Evolutionary conservation across 2,888 invertebrate genomes (phyloP), one percentile per base, ranked within the genome.

Genomic region (Achlya flavicornis): DNA sequence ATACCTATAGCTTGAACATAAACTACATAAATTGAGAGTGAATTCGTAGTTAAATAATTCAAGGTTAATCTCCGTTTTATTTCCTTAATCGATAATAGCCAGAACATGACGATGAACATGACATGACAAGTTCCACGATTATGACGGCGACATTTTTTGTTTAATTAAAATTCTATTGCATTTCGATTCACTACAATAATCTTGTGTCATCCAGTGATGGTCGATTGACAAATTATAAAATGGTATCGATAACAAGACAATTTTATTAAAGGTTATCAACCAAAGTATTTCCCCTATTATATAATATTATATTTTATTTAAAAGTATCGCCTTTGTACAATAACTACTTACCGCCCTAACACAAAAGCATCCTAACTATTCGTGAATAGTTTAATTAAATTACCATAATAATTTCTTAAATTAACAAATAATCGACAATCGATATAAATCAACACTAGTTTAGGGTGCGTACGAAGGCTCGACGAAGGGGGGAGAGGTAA

Each of bases 401-500:
- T 12, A 41, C 41, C 19, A 19, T 53, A 19, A n/a, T 10, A 3
- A 1, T 14, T 53, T 48, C 48, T 48, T 7, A n/a, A 48, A 19
- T 35, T 58, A 16, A 38, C 35, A 38, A 59, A 16, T 11, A 16
- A 38, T 59, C n/a, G n/a, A 14, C n/a, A 58, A 33, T 58, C 41
- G 53, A 19, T 53, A 19, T 53, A 8, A 11, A 19, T 16, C 58
- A 38, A 38, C 35, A 46, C n/a, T 58, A 48, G 16, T 14, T 62
- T 41, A 35, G 64, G 67, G 63, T 64, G 66, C 61, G 66, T 60
- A 65, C 62, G 64, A 59, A 57, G 46, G n/a, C 53, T 19, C 26
- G 65, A 41, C 64, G 64, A 64, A 64, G 63, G 43, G 65, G 65
- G 64, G 63, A 66, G 65, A 26, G 66, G 26, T 26, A 1, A 26